Evolutionary conservation across 2,113 vertebrate species (phyloP), one percentile per base, ranked within the genome.

Genomic region (Aspiorhynchus laticeps): DNA sequence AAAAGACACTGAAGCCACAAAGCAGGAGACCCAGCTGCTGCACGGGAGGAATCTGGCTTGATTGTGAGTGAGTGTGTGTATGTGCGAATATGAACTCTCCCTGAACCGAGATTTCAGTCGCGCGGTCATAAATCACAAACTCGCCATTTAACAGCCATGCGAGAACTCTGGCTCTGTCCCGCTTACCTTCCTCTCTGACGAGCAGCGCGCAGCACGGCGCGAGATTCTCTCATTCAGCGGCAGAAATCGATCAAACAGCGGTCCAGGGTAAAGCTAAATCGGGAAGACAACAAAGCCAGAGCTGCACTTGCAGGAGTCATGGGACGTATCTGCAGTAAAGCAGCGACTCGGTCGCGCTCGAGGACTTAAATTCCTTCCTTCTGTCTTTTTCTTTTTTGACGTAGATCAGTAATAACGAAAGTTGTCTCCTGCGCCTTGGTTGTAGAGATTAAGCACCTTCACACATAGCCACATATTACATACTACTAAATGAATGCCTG

Each of bases 51-150:
- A 97, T 97, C 97, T 95, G 95, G 96, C 96, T 81, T 67, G 82
- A 19, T 53, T 69, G 51, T 48, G 85, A 80, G 76, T 56, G 73
- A 83, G 74, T 94, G 94, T 94, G 96, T 96, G 97, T 95, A 95
- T 96, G 95, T 96, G 95, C 94, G 95, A 95, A 96, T 96, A 97
- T 98, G 98, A 99, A 99, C 98, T 99, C 97, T 99, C 97, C 97
- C 97, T 99, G 98, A 99, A 99, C 98, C 97, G 97, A 97, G 97
- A 97, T 99, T 97, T 96, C 97, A 98, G 97, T 97, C 97, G 92
- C 96, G 96, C 95, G 95, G 97, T 97, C 97, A 98, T 99, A 99
- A 99, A 99, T 99, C 98, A 99, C 96, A 97, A 97, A 97, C 97
- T 97, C 95, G 91, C 96, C 96, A 97, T 98, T 97, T 97, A 98